A percentile compares a stretch with the other conserved stretches of the same genome.
These are phyloP conservation scores for Hipposideros larvatus DNA, from an alignment of 2,797 vertebrate genomes.

Conservation along the genomic window DNA sequence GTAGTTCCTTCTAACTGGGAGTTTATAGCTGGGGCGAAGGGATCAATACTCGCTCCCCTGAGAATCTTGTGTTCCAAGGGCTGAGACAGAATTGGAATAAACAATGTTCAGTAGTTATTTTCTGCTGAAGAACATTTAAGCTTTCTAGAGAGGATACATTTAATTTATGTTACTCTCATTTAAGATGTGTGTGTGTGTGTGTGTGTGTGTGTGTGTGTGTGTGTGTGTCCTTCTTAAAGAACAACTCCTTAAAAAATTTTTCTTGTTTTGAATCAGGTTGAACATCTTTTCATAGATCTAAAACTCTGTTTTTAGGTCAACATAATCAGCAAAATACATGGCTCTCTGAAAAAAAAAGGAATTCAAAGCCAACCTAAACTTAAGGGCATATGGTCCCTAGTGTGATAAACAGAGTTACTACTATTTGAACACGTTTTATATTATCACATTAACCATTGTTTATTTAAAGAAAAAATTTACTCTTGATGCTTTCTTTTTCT, in stretches of 20 bases:
- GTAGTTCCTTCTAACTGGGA: not conserved
- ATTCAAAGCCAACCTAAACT: not conserved
- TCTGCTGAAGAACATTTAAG: not conserved
- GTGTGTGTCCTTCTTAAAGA: not conserved
- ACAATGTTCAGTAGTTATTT: not conserved
- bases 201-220: not conserved
- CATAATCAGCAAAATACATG: not conserved
- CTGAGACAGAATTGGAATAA: not conserved
- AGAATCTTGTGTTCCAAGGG: not conserved
- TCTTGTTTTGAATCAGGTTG: not conserved
- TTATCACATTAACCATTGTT: not conserved
- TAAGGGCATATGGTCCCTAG: not conserved
- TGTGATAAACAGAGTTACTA: not conserved
- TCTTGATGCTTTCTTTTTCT: not conserved
- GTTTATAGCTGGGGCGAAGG: not conserved
- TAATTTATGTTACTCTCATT: not conserved
- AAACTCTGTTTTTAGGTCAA: not conserved
- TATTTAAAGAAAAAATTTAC: conserved; percentile 26
- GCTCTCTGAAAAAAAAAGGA: not conserved
- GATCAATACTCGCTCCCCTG: not conserved
- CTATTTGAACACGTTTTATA: not conserved
- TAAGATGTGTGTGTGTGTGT: not conserved
- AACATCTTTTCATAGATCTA: not conserved
- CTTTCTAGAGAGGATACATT: not conserved
- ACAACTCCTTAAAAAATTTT: not conserved